Percentiles rank a stretch among this genome's conserved stretches.
These are phyloP conservation scores for Romanogobio albipinnatus DNA, from an alignment of 2,113 vertebrate species.

Conservation along the genomic window DNA sequence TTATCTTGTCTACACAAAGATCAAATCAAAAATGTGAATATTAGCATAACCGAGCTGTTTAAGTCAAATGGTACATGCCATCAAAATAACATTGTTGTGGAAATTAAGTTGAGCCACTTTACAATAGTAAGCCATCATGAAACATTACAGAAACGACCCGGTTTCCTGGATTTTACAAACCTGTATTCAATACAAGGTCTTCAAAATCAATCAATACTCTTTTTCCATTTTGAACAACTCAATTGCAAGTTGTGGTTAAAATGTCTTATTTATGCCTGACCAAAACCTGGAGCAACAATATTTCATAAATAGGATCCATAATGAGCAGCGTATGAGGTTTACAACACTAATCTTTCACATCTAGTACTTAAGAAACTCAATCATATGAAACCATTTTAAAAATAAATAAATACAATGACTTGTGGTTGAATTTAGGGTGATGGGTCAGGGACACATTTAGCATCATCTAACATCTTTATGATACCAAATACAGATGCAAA, in stretches of 20 bases:
- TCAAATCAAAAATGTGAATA: background rate
- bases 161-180: background rate
- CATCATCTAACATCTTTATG: too few species aligned
- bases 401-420: background rate
- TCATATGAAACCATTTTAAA: background rate
- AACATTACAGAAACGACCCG: background rate
- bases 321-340: background rate
- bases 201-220: background rate
- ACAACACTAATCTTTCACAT: background rate
- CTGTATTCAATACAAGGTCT: background rate
- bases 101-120: background rate
- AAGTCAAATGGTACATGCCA: too few species aligned
- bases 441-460: too few species aligned
- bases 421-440: too few species aligned
- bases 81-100: too few species aligned
- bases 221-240: too few species aligned
- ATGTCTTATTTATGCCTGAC: too few species aligned
- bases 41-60: too few species aligned
- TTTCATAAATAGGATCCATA: background rate
- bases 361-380: too few species aligned
- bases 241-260: too few species aligned
- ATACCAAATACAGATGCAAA: too few species aligned
- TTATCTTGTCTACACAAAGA: background rate
- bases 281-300: background rate
- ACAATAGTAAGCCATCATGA: background rate